phyloP scores from a whole-genome alignment of 2,113 vertebrate genomes.

The Myxocyprinus asiaticus region DNA sequence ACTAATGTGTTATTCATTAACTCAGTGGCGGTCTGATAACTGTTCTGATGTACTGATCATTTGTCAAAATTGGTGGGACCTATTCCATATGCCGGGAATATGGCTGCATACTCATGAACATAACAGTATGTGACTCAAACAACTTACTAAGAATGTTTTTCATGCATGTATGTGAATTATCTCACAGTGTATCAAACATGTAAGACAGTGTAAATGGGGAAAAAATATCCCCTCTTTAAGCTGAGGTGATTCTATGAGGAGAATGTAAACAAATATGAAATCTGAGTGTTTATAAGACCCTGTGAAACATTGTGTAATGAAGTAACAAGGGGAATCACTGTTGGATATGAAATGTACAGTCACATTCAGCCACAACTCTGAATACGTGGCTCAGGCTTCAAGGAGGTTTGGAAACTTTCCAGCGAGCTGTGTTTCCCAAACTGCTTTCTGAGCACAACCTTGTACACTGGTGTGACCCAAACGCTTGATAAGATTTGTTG shows the following conservation, averaged over 20 bases:
- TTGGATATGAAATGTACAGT: conserved; percentile 44
- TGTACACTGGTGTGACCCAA: conserved; percentile 39
- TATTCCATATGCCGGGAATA: not conserved
- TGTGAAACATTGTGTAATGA: conserved; percentile 41
- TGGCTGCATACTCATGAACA: not conserved
- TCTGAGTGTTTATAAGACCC: conserved; percentile 15
- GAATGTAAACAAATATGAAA: conserved; percentile 29
- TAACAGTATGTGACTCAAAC: conserved; percentile 19
- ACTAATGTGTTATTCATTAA: conserved; percentile 14
- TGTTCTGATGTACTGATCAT: not conserved
- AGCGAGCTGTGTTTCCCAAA: conserved; percentile 44
- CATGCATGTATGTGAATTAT: conserved; percentile 11
- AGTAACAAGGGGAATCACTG: conserved; percentile 8
- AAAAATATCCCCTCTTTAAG: not conserved
- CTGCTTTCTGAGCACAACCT: conserved; percentile 38
- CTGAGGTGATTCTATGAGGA: not conserved
- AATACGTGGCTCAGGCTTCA: conserved; percentile 57
- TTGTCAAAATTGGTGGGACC: conserved; percentile 15
- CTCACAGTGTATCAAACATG: conserved; percentile 2
- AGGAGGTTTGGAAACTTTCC: conserved; percentile 43
- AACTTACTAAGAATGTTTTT: not conserved
- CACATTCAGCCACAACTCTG: conserved; percentile 33
- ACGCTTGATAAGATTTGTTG: conserved; percentile 59
- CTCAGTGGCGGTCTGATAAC: not conserved
- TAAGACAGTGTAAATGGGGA: not conserved